Evolutionary conservation across 2,113 vertebrate species (phyloP).

Genomic region (Ailuropoda melanoleuca): DNA sequence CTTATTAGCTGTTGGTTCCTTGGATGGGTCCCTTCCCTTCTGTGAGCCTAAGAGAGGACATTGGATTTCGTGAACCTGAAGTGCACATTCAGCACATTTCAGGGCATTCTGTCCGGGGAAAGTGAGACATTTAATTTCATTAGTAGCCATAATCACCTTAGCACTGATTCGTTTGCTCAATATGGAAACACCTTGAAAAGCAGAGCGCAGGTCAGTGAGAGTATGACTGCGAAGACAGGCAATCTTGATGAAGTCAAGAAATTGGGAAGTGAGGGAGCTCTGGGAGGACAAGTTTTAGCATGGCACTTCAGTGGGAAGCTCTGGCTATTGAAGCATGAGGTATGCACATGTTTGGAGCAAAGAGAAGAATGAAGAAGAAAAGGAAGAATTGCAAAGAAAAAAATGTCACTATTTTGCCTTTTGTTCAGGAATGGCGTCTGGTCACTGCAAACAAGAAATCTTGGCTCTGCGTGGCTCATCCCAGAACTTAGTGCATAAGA

Average conservation of each 20-base stretch:
- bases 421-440: not conserved
- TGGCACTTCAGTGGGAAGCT: not conserved
- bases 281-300: not conserved
- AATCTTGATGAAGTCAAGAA: not conserved
- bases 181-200: not conserved
- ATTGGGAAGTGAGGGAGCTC: fast-evolving
- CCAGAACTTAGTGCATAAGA: not conserved
- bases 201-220: not conserved
- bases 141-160: not conserved
- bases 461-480: not conserved
- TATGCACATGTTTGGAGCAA: not conserved
- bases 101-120: not conserved
- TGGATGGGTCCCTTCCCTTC: not conserved
- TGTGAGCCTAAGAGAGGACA: not conserved
- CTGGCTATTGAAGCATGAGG: fast-evolving
- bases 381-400: not conserved
- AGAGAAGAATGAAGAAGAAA: not conserved
- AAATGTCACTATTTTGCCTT: not conserved
- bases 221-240: not conserved
- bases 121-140: not conserved
- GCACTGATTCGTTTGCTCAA: not conserved
- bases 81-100: not conserved
- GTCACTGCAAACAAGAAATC: not conserved
- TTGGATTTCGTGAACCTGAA: not conserved
- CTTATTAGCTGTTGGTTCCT: not conserved